Conservation (phyloP, 2,113 vertebrate genomes). For the Megaceryle maxima region DNA sequence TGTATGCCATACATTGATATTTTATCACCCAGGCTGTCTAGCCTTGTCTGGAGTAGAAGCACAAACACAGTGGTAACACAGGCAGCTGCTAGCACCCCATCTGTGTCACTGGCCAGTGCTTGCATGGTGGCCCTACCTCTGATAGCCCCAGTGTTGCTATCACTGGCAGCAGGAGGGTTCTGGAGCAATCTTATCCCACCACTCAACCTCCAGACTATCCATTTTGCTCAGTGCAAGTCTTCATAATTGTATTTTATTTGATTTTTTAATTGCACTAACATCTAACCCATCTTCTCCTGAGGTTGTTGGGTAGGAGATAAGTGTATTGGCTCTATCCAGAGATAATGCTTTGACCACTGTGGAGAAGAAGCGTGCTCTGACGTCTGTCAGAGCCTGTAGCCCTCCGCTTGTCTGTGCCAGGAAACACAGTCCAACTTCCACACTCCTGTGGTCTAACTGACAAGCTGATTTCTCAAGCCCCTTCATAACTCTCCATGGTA, state of each 20-base stretch:
- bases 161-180: neutral
- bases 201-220: neutral
- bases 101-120: fast-evolving
- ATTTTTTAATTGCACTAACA: neutral
- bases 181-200: neutral
- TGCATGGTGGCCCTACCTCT: neutral
- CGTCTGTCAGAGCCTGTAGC: neutral
- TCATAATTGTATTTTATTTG: neutral
- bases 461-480: slow-evolving; percentile 27
- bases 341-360: neutral
- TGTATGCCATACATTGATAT: fast-evolving
- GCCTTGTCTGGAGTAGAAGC: neutral
- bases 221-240: neutral
- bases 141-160: neutral
- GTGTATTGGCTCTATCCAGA: neutral
- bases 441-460: slow-evolving; percentile 36
- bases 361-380: neutral
- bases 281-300: neutral
- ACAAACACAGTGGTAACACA: neutral
- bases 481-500: neutral
- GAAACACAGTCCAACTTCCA: neutral
- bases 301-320: neutral
- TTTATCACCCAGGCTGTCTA: neutral
- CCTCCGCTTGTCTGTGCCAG: neutral
- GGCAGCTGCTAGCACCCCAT: neutral